Percentiles rank a stretch among this genome's conserved stretches.
phyloP scores from a whole-genome alignment of 1,140 invertebrate genomes.

The Hycleus cichorii region DNA sequence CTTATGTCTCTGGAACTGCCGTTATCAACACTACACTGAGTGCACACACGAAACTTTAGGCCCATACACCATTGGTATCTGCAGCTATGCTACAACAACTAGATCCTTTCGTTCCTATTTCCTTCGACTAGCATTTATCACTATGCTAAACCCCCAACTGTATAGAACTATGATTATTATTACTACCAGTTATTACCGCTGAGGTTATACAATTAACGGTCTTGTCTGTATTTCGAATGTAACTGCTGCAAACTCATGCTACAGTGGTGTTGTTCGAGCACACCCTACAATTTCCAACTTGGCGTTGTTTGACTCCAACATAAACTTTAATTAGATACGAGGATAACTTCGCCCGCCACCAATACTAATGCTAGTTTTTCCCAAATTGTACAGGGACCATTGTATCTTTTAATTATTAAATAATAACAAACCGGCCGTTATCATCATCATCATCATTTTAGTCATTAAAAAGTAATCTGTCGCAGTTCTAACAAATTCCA shows the following conservation, averaged over 20 bases:
- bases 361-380: too few species aligned
- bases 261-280: background rate
- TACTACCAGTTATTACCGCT: conserved; percentile 6
- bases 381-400: too few species aligned
- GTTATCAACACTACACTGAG: conserved; percentile 18
- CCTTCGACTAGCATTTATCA: conserved; percentile 6
- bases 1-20: conserved; percentile 9
- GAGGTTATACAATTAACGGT: conserved; percentile 1
- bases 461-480: too few species aligned
- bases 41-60: conserved; percentile 3
- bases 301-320: background rate
- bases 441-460: too few species aligned
- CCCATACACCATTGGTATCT: too few species aligned
- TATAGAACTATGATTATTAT: conserved; percentile 17
- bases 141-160: background rate
- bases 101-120: too few species aligned
- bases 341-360: background rate
- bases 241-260: background rate
- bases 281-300: too few species aligned
- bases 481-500: too few species aligned
- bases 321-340: conserved; percentile 6
- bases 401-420: too few species aligned
- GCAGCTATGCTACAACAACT: too few species aligned
- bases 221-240: background rate
- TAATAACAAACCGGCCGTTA: too few species aligned